Evolutionary conservation across 2,888 invertebrate genomes (phyloP), one percentile per base, ranked within the genome.

Genomic region (Scaptomyza tumidula): DNA sequence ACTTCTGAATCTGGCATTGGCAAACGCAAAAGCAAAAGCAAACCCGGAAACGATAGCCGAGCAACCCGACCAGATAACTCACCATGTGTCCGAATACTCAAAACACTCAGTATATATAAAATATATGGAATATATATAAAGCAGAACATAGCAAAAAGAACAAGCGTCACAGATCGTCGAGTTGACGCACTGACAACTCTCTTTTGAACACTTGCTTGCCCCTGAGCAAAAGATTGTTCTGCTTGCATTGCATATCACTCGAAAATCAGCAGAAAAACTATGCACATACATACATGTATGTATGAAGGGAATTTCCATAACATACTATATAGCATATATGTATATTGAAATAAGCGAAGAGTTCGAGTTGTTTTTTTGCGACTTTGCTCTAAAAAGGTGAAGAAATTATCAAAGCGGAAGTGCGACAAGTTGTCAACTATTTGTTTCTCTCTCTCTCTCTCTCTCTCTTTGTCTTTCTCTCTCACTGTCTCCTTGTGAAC

Each of bases 31-130:
- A 1, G 19, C 19, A 19, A 19, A 19, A 1, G 19, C 19, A 27
- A 27, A 29, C 76, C 76, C 76, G 76, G 76, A 77, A 80, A 72
- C 31, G 77, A 71, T 77, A 76, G 58, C 77, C 39, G 19, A 27
- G 45, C 59, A 24, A 62, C 61, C 80, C 53, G 35, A 27, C n/a
- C 58, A 61, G 73, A 63, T 83, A 78, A 74, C 60, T 68, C 68
- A 50, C 59, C 81, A 58, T 63, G 75, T 64, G 78, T 6, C 31
- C 44, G 37, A 57, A 41, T 46, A 29, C 53, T 24, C 52, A 54
- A 29, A 59, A 48, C 14, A 54, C 49, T 41, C 31, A 46, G 54
- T 61, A 55, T 43, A 66, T 58, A 55, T 44, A 60, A 39, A 31
- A 43, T 56, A 55, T 44, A 33, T 33, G 9, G 10, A 10, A 33